phyloP scores from a whole-genome alignment of 2,888 invertebrate genomes.

The Lomographa bimaculata region DNA sequence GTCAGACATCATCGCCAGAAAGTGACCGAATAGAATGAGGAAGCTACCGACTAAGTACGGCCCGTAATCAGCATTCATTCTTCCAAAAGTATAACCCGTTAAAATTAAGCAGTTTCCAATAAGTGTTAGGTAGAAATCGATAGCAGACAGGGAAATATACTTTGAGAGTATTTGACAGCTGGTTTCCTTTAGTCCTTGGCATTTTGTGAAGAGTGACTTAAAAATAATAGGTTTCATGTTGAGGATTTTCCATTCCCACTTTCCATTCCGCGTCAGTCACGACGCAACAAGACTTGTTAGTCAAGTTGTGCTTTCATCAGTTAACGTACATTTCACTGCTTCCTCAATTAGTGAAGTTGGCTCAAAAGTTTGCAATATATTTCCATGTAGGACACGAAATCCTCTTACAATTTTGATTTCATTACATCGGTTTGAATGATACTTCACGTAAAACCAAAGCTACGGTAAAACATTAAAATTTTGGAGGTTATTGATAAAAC shows the following conservation, averaged over 20 bases:
- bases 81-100: constrained; percentile 43
- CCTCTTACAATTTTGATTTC: constrained; percentile 10
- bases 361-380: constrained; percentile 1
- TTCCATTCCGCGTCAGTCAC: no score
- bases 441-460: no score
- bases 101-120: constrained; percentile 42
- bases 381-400: constrained; percentile 3
- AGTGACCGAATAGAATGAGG: constrained; percentile 43
- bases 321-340: background rate
- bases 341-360: background rate
- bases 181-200: constrained; percentile 25
- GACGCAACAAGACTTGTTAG: background rate
- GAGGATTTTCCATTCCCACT: constrained; percentile 16
- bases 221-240: constrained; percentile 39
- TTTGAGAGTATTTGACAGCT: constrained; percentile 20
- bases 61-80: constrained; percentile 30
- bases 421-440: constrained; percentile 8
- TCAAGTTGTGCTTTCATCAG: background rate
- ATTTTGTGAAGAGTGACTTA: constrained; percentile 25
- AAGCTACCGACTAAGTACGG: constrained; percentile 35
- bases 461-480: constrained; percentile 12
- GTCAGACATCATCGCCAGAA: constrained; percentile 40
- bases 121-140: constrained; percentile 42
- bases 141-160: constrained; percentile 34
- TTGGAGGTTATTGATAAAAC: constrained; percentile 18